Evolutionary conservation across 2,113 vertebrate genomes (phyloP), one percentile per base, ranked within the genome.

Genomic region (Aplodontia rufa): DNA sequence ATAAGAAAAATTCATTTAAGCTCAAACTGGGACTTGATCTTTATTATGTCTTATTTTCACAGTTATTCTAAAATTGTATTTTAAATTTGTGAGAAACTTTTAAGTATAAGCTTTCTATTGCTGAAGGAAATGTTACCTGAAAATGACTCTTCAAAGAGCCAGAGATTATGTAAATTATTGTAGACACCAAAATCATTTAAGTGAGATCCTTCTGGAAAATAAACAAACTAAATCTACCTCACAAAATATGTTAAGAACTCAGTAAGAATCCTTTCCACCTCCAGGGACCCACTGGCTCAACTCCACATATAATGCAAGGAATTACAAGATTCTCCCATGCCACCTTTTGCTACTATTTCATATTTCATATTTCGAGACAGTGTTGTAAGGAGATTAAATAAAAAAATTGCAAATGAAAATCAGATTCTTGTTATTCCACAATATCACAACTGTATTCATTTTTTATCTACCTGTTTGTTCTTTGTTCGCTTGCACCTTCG

Each of bases 1-100:
- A 89, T 91, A 40, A 82, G 47, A 87, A 96, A 95, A 92, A 62
- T 26, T 47, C n/a, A 87, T 79, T 78, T 85, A 93, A 81, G 37
- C 40, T 91, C 42, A 88, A 89, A 86, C 47, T 91, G 66, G 40
- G 89, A 53, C 35, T 91, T 53, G 85, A 7, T 88, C 47, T 91
- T 93, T 75, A 83, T 74, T 81, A 76, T n/a, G 47, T 40, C 35
- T 66, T 37, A 84, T 80, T 87, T 92, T 94, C 88, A 94, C 14
- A 53, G 80, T 87, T 76, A 53, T 93, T 95, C 45, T 93, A 69
- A 87, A 94, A 84, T 84, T 72, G n/a, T 72, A 26, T 72, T 85
- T 92, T 66, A 45, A 75, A 90, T 53, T 93, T 95, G 79, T 69
- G 69, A 95, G 58, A 93, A n/a, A 85, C 6, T 87, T 32, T 68